phyloP scores from a whole-genome alignment of 1,140 invertebrate species.

The Panulirus ornatus region DNA sequence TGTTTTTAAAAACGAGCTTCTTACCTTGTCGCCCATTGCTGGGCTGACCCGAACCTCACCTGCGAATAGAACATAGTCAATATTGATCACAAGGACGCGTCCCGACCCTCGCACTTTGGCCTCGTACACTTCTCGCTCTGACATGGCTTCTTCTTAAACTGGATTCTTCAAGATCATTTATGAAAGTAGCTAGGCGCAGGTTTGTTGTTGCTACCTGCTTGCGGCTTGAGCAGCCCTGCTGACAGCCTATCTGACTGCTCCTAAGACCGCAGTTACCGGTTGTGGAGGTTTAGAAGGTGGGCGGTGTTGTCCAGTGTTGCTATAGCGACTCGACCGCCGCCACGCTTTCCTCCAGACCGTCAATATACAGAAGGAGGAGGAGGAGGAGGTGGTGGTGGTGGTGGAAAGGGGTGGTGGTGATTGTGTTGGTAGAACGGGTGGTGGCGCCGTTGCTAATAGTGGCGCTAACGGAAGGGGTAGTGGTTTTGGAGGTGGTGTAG shows the following conservation, averaged over 20 bases:
- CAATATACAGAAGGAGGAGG: constrained; percentile 57
- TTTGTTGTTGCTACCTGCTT: no score
- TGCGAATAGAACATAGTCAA: constrained; percentile 66
- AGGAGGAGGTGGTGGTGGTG: not conserved
- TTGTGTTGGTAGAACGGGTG: no score
- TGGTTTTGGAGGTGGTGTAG: not conserved
- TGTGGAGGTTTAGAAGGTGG: constrained; percentile 13
- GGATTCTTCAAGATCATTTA: no score
- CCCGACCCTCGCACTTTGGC: constrained; percentile 30
- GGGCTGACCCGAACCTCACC: constrained; percentile 55
- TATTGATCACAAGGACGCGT: constrained; percentile 64
- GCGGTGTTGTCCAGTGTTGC: constrained; percentile 66
- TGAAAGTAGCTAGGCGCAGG: no score
- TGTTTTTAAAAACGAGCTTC: not conserved
- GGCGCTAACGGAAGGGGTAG: not conserved
- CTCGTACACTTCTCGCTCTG: not conserved
- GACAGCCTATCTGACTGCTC: no score
- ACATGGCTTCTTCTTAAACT: not conserved
- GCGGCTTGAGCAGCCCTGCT: no score
- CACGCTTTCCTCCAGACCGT: constrained; percentile 36
- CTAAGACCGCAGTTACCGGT: no score
- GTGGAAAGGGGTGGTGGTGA: not conserved
- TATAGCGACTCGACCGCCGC: constrained; percentile 61
- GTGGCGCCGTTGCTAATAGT: not conserved
- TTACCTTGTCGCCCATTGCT: constrained; percentile 44